A percentile compares a stretch with the other conserved stretches of the same genome.
phyloP scores from a whole-genome alignment of 64 coral and sea anemone genomes.

The Dendronephthya gigantea region DNA sequence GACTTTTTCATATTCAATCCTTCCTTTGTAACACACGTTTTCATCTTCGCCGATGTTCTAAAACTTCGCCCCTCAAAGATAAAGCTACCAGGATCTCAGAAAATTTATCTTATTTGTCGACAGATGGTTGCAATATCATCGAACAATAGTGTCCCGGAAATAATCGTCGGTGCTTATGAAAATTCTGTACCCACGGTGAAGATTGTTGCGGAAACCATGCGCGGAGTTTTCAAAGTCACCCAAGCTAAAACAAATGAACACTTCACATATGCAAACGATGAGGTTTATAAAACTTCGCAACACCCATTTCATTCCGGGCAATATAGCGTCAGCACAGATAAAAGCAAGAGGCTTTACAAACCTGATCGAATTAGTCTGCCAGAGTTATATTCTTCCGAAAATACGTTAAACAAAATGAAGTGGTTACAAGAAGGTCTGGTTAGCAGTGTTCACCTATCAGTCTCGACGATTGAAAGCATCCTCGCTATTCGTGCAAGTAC shows the following conservation, averaged over 20 bases:
- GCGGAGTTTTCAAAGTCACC: constrained; percentile 37
- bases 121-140: constrained; percentile 31
- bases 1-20: constrained; percentile 35
- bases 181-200: constrained; percentile 30
- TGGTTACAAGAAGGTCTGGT: constrained; percentile 17
- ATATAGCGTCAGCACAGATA: constrained; percentile 20
- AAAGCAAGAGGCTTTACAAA: constrained; percentile 19
- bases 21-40: constrained; percentile 31
- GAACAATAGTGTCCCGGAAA: constrained; percentile 27
- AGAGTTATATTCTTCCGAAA: constrained; percentile 8
- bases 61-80: constrained; percentile 13
- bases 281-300: constrained; percentile 24
- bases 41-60: constrained; percentile 40
- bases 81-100: constrained; percentile 12
- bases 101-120: constrained; percentile 38
- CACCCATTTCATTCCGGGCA: background rate
- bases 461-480: constrained; percentile 34
- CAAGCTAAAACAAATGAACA: constrained; percentile 27
- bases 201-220: constrained; percentile 33
- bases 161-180: constrained; percentile 24
- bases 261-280: constrained; percentile 31
- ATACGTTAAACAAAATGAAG: background rate
- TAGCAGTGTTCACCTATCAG: constrained; percentile 19
- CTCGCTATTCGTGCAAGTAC: background rate
- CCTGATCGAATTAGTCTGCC: constrained; percentile 26